Conservation (phyloP, 2,113 vertebrate genomes). For the Nibea coibor region DNA sequence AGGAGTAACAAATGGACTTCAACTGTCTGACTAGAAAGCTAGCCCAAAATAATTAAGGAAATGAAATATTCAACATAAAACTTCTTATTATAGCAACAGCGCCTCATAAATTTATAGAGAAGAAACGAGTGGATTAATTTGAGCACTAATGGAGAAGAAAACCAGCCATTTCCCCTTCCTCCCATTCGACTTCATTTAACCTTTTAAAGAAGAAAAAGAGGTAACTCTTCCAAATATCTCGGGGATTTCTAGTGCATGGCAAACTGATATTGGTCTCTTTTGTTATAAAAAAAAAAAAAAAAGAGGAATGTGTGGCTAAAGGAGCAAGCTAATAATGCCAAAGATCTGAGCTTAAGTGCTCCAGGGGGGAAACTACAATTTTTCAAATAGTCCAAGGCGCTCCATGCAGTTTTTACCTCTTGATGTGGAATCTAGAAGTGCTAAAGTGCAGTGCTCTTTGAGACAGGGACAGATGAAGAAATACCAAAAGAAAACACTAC, state of each 20-base stretch:
- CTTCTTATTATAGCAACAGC: slow-evolving; percentile 77
- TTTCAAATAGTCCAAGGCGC: slow-evolving; percentile 42
- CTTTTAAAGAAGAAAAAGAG: slow-evolving; percentile 23
- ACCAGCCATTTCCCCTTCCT: slow-evolving; percentile 46
- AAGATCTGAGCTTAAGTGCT: slow-evolving; percentile 59
- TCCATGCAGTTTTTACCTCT: slow-evolving; percentile 47
- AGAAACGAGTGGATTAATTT: slow-evolving; percentile 72
- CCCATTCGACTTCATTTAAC: slow-evolving; percentile 62
- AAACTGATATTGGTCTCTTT: slow-evolving; percentile 21
- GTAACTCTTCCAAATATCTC: slow-evolving; percentile 50
- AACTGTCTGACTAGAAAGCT: slow-evolving; percentile 49
- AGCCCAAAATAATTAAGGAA: slow-evolving; percentile 77
- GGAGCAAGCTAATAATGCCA: slow-evolving; percentile 61
- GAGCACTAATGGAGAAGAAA: slow-evolving; percentile 69
- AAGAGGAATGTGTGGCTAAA: slow-evolving; percentile 42
- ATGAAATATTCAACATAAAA: slow-evolving; percentile 82
- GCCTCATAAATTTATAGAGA: slow-evolving; percentile 75
- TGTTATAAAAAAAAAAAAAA: slow-evolving; percentile 5
- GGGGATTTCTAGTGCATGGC: slow-evolving; percentile 38
- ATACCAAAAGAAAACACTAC: neutral
- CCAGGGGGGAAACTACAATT: slow-evolving; percentile 21
- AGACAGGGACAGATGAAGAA: slow-evolving; percentile 17
- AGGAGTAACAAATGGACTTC: slow-evolving; percentile 71
- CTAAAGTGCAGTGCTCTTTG: slow-evolving; percentile 61
- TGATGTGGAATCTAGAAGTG: slow-evolving; percentile 48